phyloP scores from a whole-genome alignment of 2,797 vertebrate species.

The Huso huso region DNA sequence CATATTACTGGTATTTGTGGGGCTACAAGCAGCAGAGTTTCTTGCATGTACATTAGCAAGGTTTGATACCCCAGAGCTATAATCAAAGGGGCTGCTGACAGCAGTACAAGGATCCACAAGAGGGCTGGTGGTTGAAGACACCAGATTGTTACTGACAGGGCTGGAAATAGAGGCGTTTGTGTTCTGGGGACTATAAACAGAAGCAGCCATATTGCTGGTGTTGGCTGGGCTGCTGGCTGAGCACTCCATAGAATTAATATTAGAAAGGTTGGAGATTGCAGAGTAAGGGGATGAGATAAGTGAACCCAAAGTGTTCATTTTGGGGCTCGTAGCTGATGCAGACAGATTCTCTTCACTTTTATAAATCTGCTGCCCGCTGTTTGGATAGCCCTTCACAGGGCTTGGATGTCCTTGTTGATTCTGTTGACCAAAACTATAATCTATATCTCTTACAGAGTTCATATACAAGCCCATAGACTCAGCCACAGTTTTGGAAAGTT shows the following conservation, averaged over 20 bases:
- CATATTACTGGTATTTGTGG: conserved; percentile 75
- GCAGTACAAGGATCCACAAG: conserved; percentile 66
- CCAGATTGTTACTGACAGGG: conserved; percentile 80
- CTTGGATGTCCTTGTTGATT: conserved; percentile 57
- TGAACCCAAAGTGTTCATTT: conserved; percentile 61
- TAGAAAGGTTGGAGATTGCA: conserved; percentile 42
- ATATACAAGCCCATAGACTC: conserved; percentile 98
- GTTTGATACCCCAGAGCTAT: conserved; percentile 65
- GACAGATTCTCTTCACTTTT: conserved; percentile 60
- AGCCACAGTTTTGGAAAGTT: conserved; percentile 90
- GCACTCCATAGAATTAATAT: conserved; percentile 60
- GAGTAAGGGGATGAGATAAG: conserved; percentile 53
- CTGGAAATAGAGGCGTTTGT: conserved; percentile 77
- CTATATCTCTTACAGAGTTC: conserved; percentile 87
- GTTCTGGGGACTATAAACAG: conserved; percentile 75
- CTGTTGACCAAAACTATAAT: conserved; percentile 81
- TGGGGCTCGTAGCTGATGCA: conserved; percentile 48
- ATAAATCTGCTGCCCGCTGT: conserved; percentile 69
- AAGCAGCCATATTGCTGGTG: conserved; percentile 67
- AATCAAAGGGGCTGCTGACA: conserved; percentile 75
- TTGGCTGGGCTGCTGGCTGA: conserved; percentile 61
- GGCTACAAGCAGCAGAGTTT: conserved; percentile 83
- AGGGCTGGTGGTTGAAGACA: conserved; percentile 84
- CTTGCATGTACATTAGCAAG: conserved; percentile 72
- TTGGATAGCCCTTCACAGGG: conserved; percentile 76